Percentiles rank a stretch among this genome's conserved stretches.
Evolutionary conservation across 2,797 vertebrate species (phyloP).

Genomic region (Pantherophis alleghaniensis): DNA sequence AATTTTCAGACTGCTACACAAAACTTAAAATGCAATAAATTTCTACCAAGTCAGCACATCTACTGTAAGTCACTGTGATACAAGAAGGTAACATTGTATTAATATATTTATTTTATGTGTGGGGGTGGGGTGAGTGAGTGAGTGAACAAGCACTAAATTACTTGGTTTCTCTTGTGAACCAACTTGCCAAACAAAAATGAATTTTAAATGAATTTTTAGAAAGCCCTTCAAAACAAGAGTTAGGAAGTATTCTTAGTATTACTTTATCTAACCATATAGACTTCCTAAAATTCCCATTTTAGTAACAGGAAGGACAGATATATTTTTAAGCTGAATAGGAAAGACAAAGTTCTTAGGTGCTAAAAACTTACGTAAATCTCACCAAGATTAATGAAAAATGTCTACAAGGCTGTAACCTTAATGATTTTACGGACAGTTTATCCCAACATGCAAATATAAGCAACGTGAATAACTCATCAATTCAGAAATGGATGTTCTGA

Average conservation of each 20-base stretch:
- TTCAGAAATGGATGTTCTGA: neutral
- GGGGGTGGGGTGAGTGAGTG: neutral
- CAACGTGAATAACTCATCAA: neutral
- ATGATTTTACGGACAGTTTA: neutral
- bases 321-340: neutral
- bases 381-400: neutral
- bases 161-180: neutral
- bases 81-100: neutral
- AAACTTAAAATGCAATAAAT: neutral
- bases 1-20: neutral
- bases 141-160: neutral
- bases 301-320: neutral
- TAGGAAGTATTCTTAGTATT: neutral
- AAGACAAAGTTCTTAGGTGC: neutral
- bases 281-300: neutral
- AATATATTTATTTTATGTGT: neutral
- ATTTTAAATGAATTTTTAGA: neutral
- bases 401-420: neutral
- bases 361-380: neutral
- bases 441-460: neutral
- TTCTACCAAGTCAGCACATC: neutral
- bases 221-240: neutral
- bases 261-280: neutral
- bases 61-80: neutral
- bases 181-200: neutral